Evolutionary conservation across 2,888 invertebrate genomes (phyloP), one percentile per base, ranked within the genome.

Genomic region (Odontomyia ornata): DNA sequence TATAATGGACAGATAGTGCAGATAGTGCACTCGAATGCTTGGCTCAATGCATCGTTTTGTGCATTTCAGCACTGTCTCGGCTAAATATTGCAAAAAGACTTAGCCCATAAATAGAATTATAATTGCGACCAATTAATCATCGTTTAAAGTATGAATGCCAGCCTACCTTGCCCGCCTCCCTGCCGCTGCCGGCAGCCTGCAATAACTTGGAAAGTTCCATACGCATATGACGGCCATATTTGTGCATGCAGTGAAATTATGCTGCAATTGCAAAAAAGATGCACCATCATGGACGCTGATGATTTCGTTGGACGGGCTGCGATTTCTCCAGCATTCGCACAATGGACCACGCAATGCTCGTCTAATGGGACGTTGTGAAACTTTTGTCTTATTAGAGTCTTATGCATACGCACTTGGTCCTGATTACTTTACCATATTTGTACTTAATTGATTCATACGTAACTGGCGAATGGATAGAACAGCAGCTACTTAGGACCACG

Each of bases 61-160:
- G 67, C 67, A 67, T 67, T 67, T 67, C 46, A 43, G 67, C 67
- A 47, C 21, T 47, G 69, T 69, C 15, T 47, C 18, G 47, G 46
- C 69, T 28, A 30, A 65, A 76, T 28, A 36, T 36, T 36, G 36
- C 36, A 67, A 76, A 76, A 76, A 56, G 76, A 78, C 43, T 76
- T 76, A 75, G 60, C 79, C 81, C 82, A 82, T 82, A 82, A 83
- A 83, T 82, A 83, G 82, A 83, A 82, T 82, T 82, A 81, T 82
- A 83, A 82, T 83, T 82, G 82, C 81, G 80, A 80, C 76, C 82
- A 82, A 83, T 83, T 83, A 82, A 83, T 83, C 83, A 83, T 82
- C 81, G 82, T 81, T 69, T 73, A 73, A 57, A 57, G 73, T 73
- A 60, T 73, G 73, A 73, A 57, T 73, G 73, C 57, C 18, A n/a